phyloP scores from a whole-genome alignment of 2,797 vertebrate species.

The Tangara arthus region DNA sequence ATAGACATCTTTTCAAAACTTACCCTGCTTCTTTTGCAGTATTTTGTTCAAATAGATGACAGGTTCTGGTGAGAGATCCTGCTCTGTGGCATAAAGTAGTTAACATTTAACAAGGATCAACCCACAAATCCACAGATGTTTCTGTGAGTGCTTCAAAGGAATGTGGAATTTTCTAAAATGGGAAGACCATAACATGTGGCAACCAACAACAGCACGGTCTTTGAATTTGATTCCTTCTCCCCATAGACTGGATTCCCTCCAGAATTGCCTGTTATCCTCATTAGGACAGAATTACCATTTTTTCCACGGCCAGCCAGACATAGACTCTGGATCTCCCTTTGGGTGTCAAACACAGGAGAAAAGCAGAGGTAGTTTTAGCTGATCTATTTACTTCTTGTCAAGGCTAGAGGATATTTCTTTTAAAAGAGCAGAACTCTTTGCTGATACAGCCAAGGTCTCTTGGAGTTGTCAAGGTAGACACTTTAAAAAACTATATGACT shows the following conservation, averaged over 20 bases:
- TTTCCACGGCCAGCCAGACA: not conserved
- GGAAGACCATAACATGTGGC: not conserved
- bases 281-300: not conserved
- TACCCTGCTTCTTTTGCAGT: not conserved
- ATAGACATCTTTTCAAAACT: not conserved
- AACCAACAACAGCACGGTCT: not conserved
- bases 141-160: not conserved
- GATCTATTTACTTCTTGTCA: slow-evolving; percentile 1
- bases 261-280: not conserved
- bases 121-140: slow-evolving; percentile 12
- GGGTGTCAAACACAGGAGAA: not conserved
- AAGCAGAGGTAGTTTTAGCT: not conserved
- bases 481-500: not conserved
- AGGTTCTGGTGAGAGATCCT: not conserved
- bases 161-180: slow-evolving; percentile 18
- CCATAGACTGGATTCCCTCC: not conserved
- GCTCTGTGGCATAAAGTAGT: not conserved
- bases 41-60: not conserved
- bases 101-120: not conserved
- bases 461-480: not conserved
- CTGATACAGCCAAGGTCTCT: slow-evolving; percentile 13
- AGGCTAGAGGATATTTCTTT: not conserved
- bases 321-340: not conserved
- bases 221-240: not conserved
- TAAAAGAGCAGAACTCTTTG: not conserved